phyloP scores from a whole-genome alignment of 2,113 vertebrate species.

The Naja naja region DNA sequence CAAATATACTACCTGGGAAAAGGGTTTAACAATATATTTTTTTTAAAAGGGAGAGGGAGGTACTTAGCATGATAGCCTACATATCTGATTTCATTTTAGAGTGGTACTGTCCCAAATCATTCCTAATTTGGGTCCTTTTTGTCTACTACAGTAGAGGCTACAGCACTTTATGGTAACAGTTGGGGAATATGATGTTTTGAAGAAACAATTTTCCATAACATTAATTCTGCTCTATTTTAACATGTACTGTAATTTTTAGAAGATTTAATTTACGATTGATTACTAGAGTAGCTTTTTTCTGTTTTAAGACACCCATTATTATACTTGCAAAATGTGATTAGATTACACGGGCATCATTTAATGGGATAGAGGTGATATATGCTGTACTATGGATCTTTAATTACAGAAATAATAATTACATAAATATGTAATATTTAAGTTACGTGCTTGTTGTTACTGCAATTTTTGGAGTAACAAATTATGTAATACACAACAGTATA shows the following conservation, averaged over 20 bases:
- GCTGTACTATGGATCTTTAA: not conserved
- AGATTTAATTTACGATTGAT: not conserved
- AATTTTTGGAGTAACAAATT: not conserved
- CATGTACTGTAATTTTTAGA: not conserved
- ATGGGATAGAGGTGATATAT: not conserved
- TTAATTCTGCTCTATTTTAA: not conserved
- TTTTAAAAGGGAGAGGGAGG: not conserved
- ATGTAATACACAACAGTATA: not conserved
- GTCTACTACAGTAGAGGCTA: not conserved
- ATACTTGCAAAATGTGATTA: not conserved
- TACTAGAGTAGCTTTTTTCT: not conserved
- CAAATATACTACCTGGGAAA: not conserved
- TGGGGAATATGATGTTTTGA: not conserved
- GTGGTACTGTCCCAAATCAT: not conserved
- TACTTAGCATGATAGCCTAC: not conserved
- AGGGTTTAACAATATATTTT: not conserved
- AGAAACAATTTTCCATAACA: not conserved
- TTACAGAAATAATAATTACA: not conserved
- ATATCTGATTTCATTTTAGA: not conserved
- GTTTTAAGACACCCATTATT: not conserved
- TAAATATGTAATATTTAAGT: not conserved
- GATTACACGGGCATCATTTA: not conserved
- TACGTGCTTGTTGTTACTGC: not conserved
- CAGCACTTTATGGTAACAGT: not conserved
- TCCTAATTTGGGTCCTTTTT: not conserved